A percentile compares a stretch with the other conserved stretches of the same genome.
phyloP scores from a whole-genome alignment of 1,140 invertebrate species.

The Penaeus indicus region DNA sequence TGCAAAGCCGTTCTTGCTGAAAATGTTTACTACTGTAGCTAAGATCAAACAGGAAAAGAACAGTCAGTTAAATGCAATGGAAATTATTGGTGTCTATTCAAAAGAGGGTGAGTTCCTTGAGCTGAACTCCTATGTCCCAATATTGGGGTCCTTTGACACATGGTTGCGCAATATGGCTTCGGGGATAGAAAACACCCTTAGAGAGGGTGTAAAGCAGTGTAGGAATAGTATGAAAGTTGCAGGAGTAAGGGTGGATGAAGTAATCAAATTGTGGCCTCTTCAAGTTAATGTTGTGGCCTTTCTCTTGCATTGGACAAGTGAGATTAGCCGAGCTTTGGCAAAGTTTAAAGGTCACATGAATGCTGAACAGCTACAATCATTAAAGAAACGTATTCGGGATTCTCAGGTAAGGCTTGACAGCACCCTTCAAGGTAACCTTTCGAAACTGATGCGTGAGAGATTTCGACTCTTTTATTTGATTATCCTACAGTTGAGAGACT shows the following conservation, averaged over 20 bases:
- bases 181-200: conserved; percentile 49
- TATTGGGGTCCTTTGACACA: conserved; percentile 45
- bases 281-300: conserved; percentile 55
- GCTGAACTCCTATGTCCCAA: conserved; percentile 52
- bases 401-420: conserved; percentile 50
- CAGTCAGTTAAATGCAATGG: conserved; percentile 45
- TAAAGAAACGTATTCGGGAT: conserved; percentile 54
- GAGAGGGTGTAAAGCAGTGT: conserved; percentile 57
- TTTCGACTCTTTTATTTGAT: conserved; percentile 54
- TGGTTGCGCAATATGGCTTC: conserved; percentile 56
- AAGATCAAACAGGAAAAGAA: conserved; percentile 62
- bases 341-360: conserved; percentile 53
- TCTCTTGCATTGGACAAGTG: conserved; percentile 46
- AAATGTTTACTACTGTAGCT: conserved; percentile 56
- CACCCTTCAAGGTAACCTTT: conserved; percentile 49
- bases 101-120: conserved; percentile 55
- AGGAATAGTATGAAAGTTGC: conserved; percentile 56
- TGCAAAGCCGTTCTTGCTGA: conserved; percentile 56
- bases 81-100: conserved; percentile 58
- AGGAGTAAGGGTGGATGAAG: conserved; percentile 56
- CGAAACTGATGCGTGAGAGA: conserved; percentile 55
- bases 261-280: conserved; percentile 55
- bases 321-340: conserved; percentile 52
- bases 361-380: conserved; percentile 46
- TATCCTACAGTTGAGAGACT: conserved; percentile 59